Conservation (phyloP, 2,113 vertebrate species). For the Phyllostomus hastatus region DNA sequence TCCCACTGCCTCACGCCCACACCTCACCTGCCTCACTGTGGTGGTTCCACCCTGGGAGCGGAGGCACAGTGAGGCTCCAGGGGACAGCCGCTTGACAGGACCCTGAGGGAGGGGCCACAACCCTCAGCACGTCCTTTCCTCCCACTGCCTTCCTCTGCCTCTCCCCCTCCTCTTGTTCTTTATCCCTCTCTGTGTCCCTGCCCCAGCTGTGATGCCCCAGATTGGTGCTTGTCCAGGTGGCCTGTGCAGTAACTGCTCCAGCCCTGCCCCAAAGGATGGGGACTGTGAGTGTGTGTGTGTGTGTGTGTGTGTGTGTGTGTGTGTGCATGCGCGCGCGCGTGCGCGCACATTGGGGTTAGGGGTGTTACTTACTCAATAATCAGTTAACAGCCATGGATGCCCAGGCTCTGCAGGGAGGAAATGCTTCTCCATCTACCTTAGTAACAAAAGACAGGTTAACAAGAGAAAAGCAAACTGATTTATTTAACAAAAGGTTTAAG, state of each 20-base stretch:
- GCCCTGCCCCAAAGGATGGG: no score
- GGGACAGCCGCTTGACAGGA: background rate
- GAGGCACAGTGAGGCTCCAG: background rate
- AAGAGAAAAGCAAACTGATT: background rate
- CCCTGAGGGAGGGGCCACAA: background rate
- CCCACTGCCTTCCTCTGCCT: background rate
- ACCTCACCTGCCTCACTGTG: background rate
- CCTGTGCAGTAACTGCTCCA: background rate
- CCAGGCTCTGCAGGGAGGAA: background rate
- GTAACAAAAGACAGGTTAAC: background rate
- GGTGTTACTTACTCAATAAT: background rate
- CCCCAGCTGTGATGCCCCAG: background rate
- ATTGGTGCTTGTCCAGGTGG: background rate
- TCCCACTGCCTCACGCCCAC: background rate
- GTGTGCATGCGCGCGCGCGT: no score
- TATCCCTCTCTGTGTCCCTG: background rate
- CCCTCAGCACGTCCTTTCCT: background rate
- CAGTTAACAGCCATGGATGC: background rate
- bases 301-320: background rate
- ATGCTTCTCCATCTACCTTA: background rate
- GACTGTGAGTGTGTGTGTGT: background rate
- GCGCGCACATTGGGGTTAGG: no score
- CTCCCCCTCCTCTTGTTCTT: background rate
- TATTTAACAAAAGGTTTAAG: background rate
- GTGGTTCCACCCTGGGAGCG: background rate